Conservation (phyloP, 2,888 invertebrate species). For the Tetanocera ferruginea region DNA sequence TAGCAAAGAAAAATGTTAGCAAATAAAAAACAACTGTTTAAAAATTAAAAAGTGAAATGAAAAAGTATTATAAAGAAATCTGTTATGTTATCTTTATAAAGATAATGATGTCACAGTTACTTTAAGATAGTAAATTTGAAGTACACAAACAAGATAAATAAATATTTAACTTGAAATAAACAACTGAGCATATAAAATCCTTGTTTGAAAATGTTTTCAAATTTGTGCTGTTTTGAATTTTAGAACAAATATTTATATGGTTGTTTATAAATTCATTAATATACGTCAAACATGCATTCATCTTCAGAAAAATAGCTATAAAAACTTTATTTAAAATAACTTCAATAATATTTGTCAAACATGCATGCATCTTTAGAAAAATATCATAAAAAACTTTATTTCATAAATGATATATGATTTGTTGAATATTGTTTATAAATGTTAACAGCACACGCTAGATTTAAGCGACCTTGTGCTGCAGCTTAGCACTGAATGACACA, state of each 20-base stretch:
- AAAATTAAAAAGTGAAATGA: neutral
- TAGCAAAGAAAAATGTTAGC: neutral
- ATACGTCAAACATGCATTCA: no score
- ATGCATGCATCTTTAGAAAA: no score
- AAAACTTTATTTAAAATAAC: no score
- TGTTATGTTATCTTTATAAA: no score
- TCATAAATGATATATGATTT: neutral
- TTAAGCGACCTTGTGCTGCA: neutral
- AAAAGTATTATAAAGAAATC: neutral
- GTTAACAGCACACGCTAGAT: no score
- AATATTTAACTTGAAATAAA: neutral
- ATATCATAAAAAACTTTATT: no score
- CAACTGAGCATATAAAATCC: neutral
- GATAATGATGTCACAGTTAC: no score
- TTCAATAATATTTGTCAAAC: no score
- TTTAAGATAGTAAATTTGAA: neutral
- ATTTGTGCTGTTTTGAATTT: neutral
- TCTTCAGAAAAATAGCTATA: no score
- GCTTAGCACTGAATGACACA: neutral
- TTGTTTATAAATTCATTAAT: no score
- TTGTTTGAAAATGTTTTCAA: neutral
- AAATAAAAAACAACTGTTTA: neutral
- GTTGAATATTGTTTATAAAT: no score
- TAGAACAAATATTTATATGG: no score
- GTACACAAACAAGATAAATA: neutral